Evolutionary conservation across 2,888 invertebrate genomes (phyloP), one percentile per base, ranked within the genome.

Genomic region (Venusia cambrica): DNA sequence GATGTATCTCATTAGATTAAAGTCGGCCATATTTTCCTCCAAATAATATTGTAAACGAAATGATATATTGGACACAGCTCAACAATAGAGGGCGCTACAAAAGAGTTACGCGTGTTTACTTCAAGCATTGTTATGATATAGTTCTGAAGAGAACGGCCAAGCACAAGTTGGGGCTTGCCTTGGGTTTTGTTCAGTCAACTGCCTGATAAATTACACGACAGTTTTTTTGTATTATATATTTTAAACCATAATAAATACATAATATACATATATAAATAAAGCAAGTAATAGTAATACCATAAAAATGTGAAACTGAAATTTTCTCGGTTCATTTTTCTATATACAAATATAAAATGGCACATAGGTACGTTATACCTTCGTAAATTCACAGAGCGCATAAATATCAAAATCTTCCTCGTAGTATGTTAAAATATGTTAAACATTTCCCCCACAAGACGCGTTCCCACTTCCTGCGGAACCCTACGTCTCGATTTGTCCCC

Each of bases 401-500:
- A n/a, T n/a, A 19, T 30, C 21, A 35, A 9, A 9, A 4, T 28
- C 20, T 12, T n/a, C 18, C 24, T 28, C 20, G 21, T 31, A 12
- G 20, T 20, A 38, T 46, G 39, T 38, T 40, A 38, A 48, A 35
- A 38, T 46, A 44, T 44, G 45, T 34, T 39, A 37, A 44, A 38
- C 24, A 45, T 24, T 40, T 42, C 41, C 38, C 29, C 36, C 24
- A 28, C 33, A 45, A 37, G 47, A 43, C 42, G 30, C 42, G 38
- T 32, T 37, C 42, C 37, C 14, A 26, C 31, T 40, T 40, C 45
- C 45, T 20, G 12, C 35, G 51, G 51, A 45, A 42, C 51, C 44
- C 45, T 45, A 38, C 40, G 44, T 47, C 50, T 47, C 55, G 52
- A 57, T 60, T 50, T 58, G 55, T 59, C 55, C 54, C 41, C 38